Percentiles rank a stretch among this genome's conserved stretches.
Evolutionary conservation across 2,888 invertebrate genomes (phyloP).

Genomic region (Anorthoa munda): DNA sequence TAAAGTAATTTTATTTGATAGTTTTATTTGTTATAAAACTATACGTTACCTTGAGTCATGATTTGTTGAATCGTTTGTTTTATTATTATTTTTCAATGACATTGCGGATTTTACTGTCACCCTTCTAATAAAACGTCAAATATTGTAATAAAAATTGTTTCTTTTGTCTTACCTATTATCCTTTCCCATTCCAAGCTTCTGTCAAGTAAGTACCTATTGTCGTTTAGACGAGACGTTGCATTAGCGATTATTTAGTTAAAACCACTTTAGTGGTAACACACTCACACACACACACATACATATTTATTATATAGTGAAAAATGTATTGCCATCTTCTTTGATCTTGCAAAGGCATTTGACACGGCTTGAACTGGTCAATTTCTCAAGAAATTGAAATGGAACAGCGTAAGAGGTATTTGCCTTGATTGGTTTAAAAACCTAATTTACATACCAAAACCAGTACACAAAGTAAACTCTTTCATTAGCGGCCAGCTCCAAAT

Average conservation of each 20-base stretch:
- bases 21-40: slow-evolving; percentile 89
- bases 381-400: neutral
- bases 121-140: slow-evolving; percentile 90
- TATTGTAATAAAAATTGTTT: slow-evolving; percentile 86
- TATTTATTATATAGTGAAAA: neutral
- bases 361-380: neutral
- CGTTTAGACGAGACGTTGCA: no score
- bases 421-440: neutral
- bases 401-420: neutral
- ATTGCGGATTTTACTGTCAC: slow-evolving; percentile 89
- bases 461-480: neutral
- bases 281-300: no score
- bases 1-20: slow-evolving; percentile 86
- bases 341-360: neutral
- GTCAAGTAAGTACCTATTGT: no score
- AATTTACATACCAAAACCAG: neutral
- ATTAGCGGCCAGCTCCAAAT: neutral
- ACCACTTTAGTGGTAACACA: no score
- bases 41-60: slow-evolving; percentile 90
- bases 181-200: neutral
- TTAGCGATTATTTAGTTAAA: no score
- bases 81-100: slow-evolving; percentile 89
- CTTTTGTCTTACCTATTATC: slow-evolving; percentile 66
- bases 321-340: neutral
- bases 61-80: slow-evolving; percentile 90